Evolutionary conservation across 2,888 invertebrate species (phyloP).

Genomic region (Acanthacorydalis orientalis): DNA sequence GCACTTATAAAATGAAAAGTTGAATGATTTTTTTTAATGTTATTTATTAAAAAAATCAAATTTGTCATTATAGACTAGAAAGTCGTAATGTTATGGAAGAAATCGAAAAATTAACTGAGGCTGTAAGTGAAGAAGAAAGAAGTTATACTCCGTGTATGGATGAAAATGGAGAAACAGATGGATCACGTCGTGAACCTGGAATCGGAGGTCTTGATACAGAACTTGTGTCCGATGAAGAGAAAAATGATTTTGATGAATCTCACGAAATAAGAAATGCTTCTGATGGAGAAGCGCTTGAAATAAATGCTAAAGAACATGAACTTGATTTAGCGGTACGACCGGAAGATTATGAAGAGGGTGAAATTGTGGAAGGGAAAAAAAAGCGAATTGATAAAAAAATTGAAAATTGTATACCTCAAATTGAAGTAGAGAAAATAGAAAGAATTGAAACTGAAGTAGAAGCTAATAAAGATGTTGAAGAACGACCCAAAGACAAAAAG

Average conservation of each 20-base stretch:
- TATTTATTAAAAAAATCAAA: slow-evolving; percentile 22
- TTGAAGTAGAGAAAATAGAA: slow-evolving; percentile 14
- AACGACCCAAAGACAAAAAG: slow-evolving; percentile 26
- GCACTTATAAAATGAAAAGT: background rate
- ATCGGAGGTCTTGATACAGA: slow-evolving; percentile 51
- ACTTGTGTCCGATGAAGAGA: slow-evolving; percentile 57
- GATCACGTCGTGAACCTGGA: slow-evolving; percentile 17
- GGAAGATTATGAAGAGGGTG: slow-evolving; percentile 37
- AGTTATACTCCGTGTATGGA: slow-evolving; percentile 59
- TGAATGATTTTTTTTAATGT: slow-evolving; percentile 14
- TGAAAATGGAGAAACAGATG: slow-evolving; percentile 30
- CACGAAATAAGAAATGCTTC: slow-evolving; percentile 24
- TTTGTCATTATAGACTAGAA: background rate
- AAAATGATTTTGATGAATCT: slow-evolving; percentile 43
- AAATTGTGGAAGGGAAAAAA: slow-evolving; percentile 31
- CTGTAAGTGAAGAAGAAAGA: slow-evolving; percentile 47
- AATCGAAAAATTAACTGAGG: slow-evolving; percentile 37
- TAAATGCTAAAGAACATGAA: slow-evolving; percentile 28
- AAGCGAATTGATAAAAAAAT: slow-evolving; percentile 16
- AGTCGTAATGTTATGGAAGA: slow-evolving; percentile 4
- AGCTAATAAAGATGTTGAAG: slow-evolving; percentile 29
- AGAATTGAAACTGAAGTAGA: slow-evolving; percentile 34
- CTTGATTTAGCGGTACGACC: slow-evolving; percentile 24
- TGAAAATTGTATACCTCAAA: slow-evolving; percentile 15
- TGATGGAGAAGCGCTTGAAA: slow-evolving; percentile 26